Conservation (phyloP, 2,888 invertebrate genomes). For the Camponotus fellah region DNA sequence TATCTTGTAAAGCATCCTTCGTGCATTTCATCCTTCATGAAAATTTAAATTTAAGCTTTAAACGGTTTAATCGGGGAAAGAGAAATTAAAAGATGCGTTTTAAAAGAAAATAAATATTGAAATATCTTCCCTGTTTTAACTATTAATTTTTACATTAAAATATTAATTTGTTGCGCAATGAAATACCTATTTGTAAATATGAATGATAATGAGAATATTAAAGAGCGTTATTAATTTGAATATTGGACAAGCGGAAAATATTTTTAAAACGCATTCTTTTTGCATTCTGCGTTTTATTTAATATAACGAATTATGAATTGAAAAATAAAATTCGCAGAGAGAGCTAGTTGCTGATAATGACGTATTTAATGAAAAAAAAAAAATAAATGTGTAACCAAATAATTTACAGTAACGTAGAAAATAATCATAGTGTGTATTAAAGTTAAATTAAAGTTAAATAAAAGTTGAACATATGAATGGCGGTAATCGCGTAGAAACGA, state of each 20-base stretch:
- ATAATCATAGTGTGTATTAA: constrained; percentile 11
- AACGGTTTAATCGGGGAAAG: not conserved
- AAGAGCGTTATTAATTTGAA: not conserved
- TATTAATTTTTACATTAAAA: not conserved
- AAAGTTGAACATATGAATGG: constrained; percentile 42
- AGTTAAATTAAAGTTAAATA: constrained; percentile 35
- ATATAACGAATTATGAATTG: constrained; percentile 9
- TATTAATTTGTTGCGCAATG: not conserved
- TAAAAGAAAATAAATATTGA: not conserved
- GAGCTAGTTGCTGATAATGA: not conserved
- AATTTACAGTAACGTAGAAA: constrained; percentile 1
- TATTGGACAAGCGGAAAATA: not conserved
- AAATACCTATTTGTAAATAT: not conserved
- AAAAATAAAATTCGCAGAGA: constrained; percentile 16
- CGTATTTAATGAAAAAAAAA: not conserved
- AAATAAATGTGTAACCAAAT: not conserved
- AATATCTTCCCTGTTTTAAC: not conserved
- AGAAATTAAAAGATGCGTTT: not conserved
- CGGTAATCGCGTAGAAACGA: constrained; percentile 53
- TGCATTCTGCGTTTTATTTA: not conserved
- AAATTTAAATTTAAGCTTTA: not conserved
- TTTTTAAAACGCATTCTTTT: constrained; percentile 12
- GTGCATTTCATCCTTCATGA: not conserved
- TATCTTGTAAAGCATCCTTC: not conserved
- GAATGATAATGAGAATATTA: constrained; percentile 22